Evolutionary conservation across 2,888 invertebrate genomes (phyloP).

Genomic region (Drosophila neutralis): DNA sequence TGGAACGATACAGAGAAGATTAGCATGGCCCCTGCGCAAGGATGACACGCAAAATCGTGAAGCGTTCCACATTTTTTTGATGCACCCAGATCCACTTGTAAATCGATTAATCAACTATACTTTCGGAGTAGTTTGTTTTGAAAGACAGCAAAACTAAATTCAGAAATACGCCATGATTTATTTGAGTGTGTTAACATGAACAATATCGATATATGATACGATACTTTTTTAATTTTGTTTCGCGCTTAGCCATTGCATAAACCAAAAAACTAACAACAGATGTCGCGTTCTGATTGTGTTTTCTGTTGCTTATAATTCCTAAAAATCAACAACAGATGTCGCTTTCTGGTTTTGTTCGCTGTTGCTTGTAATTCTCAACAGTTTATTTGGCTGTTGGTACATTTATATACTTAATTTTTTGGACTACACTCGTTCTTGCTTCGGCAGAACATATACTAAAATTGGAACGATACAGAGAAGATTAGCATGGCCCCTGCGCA

Average conservation of each 20-base stretch:
- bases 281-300: too few relatives aligned
- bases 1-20: conserved; percentile 97
- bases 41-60: conserved; percentile 97
- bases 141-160: not conserved
- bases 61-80: conserved; percentile 87
- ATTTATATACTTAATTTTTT: conserved; percentile 52
- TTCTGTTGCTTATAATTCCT: too few relatives aligned
- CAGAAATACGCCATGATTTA: not conserved
- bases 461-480: conserved; percentile 97
- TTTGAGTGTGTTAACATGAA: not conserved
- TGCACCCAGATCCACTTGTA: not conserved
- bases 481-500: conserved; percentile 97
- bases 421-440: too few relatives aligned
- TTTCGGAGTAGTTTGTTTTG: too few relatives aligned
- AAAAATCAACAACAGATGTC: conserved; percentile 22
- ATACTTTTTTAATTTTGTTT: not conserved
- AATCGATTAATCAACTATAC: not conserved
- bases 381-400: rapidly evolving
- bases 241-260: not conserved
- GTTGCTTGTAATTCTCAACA: conserved; percentile 65
- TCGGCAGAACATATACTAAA: conserved; percentile 93
- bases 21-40: conserved; percentile 97
- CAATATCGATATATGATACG: not conserved
- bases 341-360: rapidly evolving
- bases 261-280: not conserved